Evolutionary conservation across 2,888 invertebrate genomes (phyloP).

Genomic region (Orchesella flavescens): DNA sequence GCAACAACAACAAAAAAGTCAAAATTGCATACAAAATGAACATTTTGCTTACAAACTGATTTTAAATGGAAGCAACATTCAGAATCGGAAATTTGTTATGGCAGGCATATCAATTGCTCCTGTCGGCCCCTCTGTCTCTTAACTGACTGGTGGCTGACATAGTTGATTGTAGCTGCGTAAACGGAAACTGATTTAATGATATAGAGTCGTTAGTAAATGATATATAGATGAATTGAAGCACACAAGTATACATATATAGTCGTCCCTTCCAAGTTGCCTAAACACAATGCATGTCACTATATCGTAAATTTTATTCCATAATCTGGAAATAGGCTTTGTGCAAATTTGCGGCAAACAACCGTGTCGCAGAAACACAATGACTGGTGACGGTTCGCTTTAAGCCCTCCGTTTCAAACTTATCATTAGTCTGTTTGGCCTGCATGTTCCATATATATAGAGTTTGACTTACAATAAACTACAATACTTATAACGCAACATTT

Average conservation of each 20-base stretch:
- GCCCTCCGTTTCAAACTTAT: conserved; percentile 33
- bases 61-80: neutral
- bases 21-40: neutral
- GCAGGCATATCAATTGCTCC: conserved; percentile 1
- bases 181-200: neutral
- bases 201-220: too few species aligned
- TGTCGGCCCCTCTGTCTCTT: neutral
- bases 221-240: too few species aligned
- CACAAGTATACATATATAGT: neutral
- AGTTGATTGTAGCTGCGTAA: too few species aligned
- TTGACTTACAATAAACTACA: too few species aligned
- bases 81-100: conserved; percentile 44
- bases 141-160: neutral
- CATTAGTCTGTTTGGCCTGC: conserved; percentile 4
- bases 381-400: conserved; percentile 8
- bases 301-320: neutral
- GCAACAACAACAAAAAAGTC: neutral
- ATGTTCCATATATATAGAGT: neutral
- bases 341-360: conserved; percentile 33
- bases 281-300: neutral
- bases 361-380: conserved; percentile 44
- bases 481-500: too few species aligned
- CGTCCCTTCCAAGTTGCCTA: too few species aligned
- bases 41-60: too few species aligned
- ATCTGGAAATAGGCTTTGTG: neutral